phyloP scores from a whole-genome alignment of 2,113 vertebrate genomes.

The Neogale vison region DNA sequence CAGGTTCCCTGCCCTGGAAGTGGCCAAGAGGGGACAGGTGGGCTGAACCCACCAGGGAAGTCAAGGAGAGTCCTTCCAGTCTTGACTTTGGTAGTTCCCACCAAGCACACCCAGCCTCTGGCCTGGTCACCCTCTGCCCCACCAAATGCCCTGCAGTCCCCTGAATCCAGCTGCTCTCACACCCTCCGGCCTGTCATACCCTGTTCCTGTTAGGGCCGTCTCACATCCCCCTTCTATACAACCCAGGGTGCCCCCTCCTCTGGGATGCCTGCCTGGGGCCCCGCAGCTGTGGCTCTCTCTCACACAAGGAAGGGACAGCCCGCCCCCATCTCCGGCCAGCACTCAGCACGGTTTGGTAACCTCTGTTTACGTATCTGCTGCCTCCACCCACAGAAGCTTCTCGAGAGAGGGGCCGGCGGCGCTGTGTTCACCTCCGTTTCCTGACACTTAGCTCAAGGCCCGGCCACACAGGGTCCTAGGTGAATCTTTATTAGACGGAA shows the following conservation, averaged over 20 bases:
- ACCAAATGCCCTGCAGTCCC: background rate
- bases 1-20: background rate
- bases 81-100: background rate
- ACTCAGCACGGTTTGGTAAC: background rate
- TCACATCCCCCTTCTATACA: background rate
- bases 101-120: background rate
- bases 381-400: background rate
- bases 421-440: background rate
- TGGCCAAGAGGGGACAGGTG: background rate
- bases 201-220: background rate
- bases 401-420: background rate
- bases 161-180: background rate
- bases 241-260: background rate
- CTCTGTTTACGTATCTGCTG: background rate
- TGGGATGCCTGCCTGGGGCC: accelerated
- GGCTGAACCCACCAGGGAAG: background rate
- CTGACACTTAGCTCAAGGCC: background rate
- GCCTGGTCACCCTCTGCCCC: background rate
- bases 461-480: background rate
- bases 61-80: background rate
- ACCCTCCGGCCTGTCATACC: background rate
- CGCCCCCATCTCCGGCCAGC: background rate
- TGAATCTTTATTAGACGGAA: background rate
- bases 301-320: background rate
- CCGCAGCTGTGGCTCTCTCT: background rate